Base-by-base conservation (phyloP, 2,113 vertebrate species). In the Pterocles burchelli region DNA sequence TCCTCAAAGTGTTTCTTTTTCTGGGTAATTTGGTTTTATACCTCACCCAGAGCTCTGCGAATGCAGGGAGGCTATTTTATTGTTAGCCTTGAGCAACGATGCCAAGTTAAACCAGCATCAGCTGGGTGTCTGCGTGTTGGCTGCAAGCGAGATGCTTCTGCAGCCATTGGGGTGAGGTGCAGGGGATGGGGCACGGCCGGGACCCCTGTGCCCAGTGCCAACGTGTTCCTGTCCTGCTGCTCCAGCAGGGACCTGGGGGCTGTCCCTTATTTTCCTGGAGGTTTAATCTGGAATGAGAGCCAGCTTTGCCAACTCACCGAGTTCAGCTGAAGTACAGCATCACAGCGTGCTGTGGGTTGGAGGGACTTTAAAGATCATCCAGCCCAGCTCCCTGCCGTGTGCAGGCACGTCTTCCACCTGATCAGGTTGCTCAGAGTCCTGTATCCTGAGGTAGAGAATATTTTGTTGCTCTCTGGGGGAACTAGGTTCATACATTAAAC, bases 1-100 rank as follows among this genome's bases (percentile, higher is more conserved):
- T 73, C 62, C 66, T 84, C 25, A 67, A 80, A 97, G 70, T n/a
- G 83, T 41, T 93, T 72, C 62, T 49, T 87, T 84, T 95, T 78
- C 52, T 75, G 52, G 79, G 67, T 68, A 91, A 51, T 96, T 91
- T 96, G 86, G 79, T 96, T 96, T 85, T 63, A 59, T 88, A 67
- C 59, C 73, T 87, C 72, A 49, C 41, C 38, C 77, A 73, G 62
- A 81, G 28, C 63, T 86, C 70, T 58, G 71, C 80, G 85, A 76
- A 38, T 36, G 71, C 19, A 59, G 21, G 48, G 41, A 76, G 66
- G 82, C 46, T 79, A 88, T 75, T 61, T 88, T 93, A 83, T 95
- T 94, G 61, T 79, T 82, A 85, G 65, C 55, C 46, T 38, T 34
- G 52, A 86, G 72, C 34, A 29, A 31, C 26, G 61, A 58, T 54